Evolutionary conservation across 1,140 invertebrate genomes (phyloP).

Genomic region (Druon quercuslanigerum): DNA sequence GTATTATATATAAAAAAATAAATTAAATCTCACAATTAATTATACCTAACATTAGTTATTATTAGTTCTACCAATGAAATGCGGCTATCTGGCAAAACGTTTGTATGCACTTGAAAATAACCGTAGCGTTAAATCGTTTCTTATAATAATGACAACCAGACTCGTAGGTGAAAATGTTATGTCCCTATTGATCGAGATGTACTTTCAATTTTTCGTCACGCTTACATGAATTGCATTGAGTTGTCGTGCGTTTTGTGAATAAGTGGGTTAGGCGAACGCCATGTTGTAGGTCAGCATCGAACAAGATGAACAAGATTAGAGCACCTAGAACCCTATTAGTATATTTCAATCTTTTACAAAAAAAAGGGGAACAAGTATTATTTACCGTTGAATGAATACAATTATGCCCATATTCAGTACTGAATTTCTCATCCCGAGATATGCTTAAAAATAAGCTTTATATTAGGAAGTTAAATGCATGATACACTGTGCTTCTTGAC

Average conservation of each 20-base stretch:
- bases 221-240: slow-evolving; percentile 34
- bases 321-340: background rate
- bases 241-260: slow-evolving; percentile 45
- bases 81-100: slow-evolving; percentile 33
- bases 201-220: slow-evolving; percentile 44
- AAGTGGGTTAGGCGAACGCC: slow-evolving; percentile 53
- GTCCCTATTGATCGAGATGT: slow-evolving; percentile 28
- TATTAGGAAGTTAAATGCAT: slow-evolving; percentile 35
- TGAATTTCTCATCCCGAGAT: slow-evolving; percentile 38
- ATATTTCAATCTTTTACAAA: slow-evolving; percentile 7
- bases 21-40: too few species aligned
- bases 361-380: background rate
- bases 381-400: background rate
- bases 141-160: slow-evolving; percentile 21
- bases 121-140: slow-evolving; percentile 28
- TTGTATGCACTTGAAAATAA: slow-evolving; percentile 36
- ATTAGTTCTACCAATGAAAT: background rate
- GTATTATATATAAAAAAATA: too few species aligned
- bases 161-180: background rate
- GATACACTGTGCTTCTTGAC: background rate
- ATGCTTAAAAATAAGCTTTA: slow-evolving; percentile 35
- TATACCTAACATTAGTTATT: background rate
- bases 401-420: slow-evolving; percentile 20
- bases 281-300: slow-evolving; percentile 48
- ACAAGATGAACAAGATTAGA: slow-evolving; percentile 24